Percentiles rank a stretch among this genome's conserved stretches.
Evolutionary conservation across 2,888 invertebrate genomes (phyloP).

Genomic region (Aleiodes alternator): DNA sequence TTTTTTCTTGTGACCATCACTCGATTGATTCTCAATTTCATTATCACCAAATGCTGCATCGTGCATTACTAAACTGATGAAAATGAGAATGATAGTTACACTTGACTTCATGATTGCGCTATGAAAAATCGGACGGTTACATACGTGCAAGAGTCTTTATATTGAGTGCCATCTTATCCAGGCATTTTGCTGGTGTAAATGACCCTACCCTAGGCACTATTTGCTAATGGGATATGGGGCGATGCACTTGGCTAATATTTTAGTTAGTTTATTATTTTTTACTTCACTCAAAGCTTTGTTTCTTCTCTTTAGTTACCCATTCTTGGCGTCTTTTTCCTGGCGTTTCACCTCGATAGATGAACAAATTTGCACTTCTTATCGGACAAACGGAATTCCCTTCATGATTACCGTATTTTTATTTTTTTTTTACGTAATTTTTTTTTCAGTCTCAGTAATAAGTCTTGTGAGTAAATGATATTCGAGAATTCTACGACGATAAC

Average conservation of each 20-base stretch:
- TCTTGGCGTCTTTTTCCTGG: conserved; percentile 16
- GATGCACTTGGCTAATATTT: conserved; percentile 55
- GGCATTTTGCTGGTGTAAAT: conserved; percentile 27
- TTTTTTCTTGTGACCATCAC: conserved; percentile 37
- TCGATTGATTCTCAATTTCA: conserved; percentile 22
- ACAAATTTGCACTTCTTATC: conserved; percentile 71
- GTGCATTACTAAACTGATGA: conserved; percentile 20
- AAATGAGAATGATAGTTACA: conserved; percentile 36
- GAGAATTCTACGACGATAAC: too few relatives aligned
- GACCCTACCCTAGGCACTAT: conserved; percentile 37
- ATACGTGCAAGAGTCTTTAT: conserved; percentile 49
- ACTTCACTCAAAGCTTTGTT: conserved; percentile 25
- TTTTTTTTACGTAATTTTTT: conserved; percentile 15
- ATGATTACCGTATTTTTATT: conserved; percentile 27
- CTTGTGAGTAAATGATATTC: not conserved
- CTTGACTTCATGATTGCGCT: conserved; percentile 47
- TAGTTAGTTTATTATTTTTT: conserved; percentile 46
- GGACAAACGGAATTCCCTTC: conserved; percentile 48
- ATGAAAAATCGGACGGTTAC: conserved; percentile 6
- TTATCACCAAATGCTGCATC: conserved; percentile 8
- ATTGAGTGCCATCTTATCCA: conserved; percentile 43
- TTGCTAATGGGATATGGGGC: conserved; percentile 49
- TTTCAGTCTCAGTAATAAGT: not conserved
- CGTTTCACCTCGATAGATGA: conserved; percentile 45
- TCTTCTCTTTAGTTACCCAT: conserved; percentile 28